Percentiles rank a stretch among this genome's conserved stretches.
These are phyloP conservation scores for Troglohyphantes excavatus DNA, from an alignment of 2,888 invertebrate genomes.

Conservation along the genomic window DNA sequence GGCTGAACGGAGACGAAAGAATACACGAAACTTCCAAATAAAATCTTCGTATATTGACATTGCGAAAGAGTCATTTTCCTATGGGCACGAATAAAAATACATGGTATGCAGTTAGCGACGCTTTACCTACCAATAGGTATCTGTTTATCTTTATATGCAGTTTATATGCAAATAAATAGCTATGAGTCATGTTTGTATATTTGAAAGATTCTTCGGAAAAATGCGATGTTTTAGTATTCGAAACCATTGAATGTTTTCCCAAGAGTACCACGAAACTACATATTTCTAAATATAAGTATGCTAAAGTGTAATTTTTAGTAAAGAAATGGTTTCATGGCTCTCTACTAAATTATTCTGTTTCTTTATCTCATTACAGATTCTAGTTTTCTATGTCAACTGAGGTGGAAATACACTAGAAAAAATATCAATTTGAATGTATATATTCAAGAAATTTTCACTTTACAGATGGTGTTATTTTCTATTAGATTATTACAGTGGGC, in stretches of 20 bases:
- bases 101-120: not conserved
- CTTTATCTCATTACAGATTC: too few relatives aligned
- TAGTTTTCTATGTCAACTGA: too few relatives aligned
- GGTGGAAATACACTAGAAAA: too few relatives aligned
- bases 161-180: conserved; percentile 60
- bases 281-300: too few relatives aligned
- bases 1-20: not conserved
- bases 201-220: conserved; percentile 37
- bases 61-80: conserved; percentile 60
- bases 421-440: too few relatives aligned
- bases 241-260: conserved; percentile 19
- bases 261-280: not conserved
- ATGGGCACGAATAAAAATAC: conserved; percentile 13
- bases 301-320: too few relatives aligned
- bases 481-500: too few relatives aligned
- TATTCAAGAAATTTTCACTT: too few relatives aligned
- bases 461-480: too few relatives aligned
- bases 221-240: conserved; percentile 5
- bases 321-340: too few relatives aligned
- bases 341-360: too few relatives aligned
- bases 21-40: not conserved
- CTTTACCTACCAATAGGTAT: not conserved
- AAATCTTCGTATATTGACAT: conserved; percentile 40
- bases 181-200: conserved; percentile 55
- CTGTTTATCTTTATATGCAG: conserved; percentile 20